Conservation (phyloP, 1,140 invertebrate species). For the Macrobrachium rosenbergii region DNA sequence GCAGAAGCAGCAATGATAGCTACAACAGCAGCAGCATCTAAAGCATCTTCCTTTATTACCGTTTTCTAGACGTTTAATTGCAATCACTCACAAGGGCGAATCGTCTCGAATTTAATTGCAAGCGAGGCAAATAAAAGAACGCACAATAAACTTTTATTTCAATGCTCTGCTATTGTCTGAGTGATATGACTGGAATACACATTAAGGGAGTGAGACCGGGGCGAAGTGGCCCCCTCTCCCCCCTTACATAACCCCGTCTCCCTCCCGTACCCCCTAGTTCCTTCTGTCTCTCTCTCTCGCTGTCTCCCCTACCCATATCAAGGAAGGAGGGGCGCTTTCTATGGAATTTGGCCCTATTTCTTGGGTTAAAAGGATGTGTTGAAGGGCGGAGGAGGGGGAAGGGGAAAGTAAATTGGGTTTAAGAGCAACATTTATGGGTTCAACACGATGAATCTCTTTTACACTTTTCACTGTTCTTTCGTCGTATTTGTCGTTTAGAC, state of each 20-base stretch:
- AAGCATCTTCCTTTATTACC: slow-evolving; percentile 29
- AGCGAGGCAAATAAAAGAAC: slow-evolving; percentile 56
- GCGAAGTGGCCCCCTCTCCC: neutral
- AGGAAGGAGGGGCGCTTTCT: slow-evolving; percentile 26
- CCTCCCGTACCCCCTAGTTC: neutral
- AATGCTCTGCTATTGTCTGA: slow-evolving; percentile 45
- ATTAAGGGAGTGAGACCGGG: slow-evolving; percentile 27
- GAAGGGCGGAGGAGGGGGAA: neutral
- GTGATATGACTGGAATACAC: slow-evolving; percentile 45
- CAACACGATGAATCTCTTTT: slow-evolving; percentile 16
- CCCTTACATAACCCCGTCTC: neutral
- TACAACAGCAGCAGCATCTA: slow-evolving; percentile 10
- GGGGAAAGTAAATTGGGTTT: slow-evolving; percentile 16
- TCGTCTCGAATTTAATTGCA: slow-evolving; percentile 52
- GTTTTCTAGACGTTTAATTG: slow-evolving; percentile 55
- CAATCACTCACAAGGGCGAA: slow-evolving; percentile 51
- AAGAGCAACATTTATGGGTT: slow-evolving; percentile 25
- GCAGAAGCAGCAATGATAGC: neutral
- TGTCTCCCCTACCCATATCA: no score
- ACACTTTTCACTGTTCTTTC: no score
- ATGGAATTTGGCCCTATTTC: slow-evolving; percentile 36
- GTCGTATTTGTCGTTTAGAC: slow-evolving; percentile 5
- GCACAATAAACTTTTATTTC: slow-evolving; percentile 56
- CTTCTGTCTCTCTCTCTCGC: neutral
- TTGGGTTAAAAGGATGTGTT: slow-evolving; percentile 5